Evolutionary conservation across 2,888 invertebrate species (phyloP), one percentile per base, ranked within the genome.

Genomic region (Latrodectus hesperus): DNA sequence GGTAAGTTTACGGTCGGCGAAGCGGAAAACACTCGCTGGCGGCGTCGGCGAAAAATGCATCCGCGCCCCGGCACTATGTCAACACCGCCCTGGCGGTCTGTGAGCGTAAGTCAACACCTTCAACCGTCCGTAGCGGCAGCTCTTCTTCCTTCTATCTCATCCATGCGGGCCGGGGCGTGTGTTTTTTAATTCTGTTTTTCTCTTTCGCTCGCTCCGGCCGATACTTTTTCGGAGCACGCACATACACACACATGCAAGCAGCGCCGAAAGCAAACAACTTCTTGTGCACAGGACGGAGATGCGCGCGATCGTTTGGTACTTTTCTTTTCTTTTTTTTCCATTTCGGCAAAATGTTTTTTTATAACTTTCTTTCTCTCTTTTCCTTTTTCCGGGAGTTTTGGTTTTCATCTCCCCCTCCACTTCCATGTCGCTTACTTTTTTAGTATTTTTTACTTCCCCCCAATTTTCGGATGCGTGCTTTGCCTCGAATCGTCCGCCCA

Each of bases 241-340:
- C 73, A 74, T 65, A 55, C 68, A 49, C 80, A 71, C 73, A 38
- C 84, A 79, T 68, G 74, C 78, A 68, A 71, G 74, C 68, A 17
- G 72, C 73, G 49, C 73, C 75, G 80, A 84, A 88, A 88, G 88
- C 88, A 88, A 88, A 88, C 88, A 88, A 88, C 88, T 88, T 82
- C 79, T 84, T 76, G 80, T 53, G 74, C 74, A 52, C 74, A 51
- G 67, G 67, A 60, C 60, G 60, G 60, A 64, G 74, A 74, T 79
- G 83, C 88, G 80, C 80, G 84, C 84, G 75, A 65, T 88, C 78
- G 53, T 78, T 76, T 75, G 67, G 22, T 67, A 38, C 68, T 73
- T 60, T 80, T 22, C 55, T 64, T 60, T 49, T 49, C 75, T 26
- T 51, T 26, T 65, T 67, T 26, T 53, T 65, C 16, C 53, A 49